Conservation (phyloP, 2,888 invertebrate species). For the Mongoloraphidia duomilia region DNA sequence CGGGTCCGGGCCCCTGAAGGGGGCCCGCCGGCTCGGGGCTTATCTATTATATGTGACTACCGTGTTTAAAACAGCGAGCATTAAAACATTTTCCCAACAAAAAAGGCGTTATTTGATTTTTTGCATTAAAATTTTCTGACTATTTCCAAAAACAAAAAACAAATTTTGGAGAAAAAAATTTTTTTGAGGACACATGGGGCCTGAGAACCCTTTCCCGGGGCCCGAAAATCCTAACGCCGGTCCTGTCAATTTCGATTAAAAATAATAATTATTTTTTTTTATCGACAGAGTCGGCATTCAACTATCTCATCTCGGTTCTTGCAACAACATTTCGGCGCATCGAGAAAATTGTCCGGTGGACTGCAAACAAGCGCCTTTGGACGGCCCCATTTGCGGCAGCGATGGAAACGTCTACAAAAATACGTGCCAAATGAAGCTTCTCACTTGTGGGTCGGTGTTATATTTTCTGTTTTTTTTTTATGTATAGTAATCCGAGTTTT, state of each 20-base stretch:
- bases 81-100: too few relatives aligned
- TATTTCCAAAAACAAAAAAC: too few relatives aligned
- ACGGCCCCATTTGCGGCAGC: constrained; percentile 83
- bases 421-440: constrained; percentile 83
- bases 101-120: too few relatives aligned
- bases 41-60: too few relatives aligned
- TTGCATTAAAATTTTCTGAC: too few relatives aligned
- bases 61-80: too few relatives aligned
- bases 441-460: constrained; percentile 64
- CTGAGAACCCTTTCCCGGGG: too few relatives aligned
- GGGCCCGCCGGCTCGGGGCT: too few relatives aligned
- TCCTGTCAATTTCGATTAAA: constrained; percentile 1
- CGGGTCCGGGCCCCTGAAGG: too few relatives aligned
- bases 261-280: background rate
- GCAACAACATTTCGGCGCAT: constrained; percentile 61
- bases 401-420: constrained; percentile 87
- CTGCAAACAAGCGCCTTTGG: constrained; percentile 72
- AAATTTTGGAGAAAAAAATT: too few relatives aligned
- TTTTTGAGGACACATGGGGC: too few relatives aligned
- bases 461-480: constrained; percentile 3
- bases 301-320: constrained; percentile 46
- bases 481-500: background rate
- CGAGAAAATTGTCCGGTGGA: constrained; percentile 81
- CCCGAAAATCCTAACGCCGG: too few relatives aligned
- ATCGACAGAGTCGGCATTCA: constrained; percentile 39